Conservation (phyloP, 2,888 invertebrate genomes). For the Drosophila pseudotakahashii region DNA sequence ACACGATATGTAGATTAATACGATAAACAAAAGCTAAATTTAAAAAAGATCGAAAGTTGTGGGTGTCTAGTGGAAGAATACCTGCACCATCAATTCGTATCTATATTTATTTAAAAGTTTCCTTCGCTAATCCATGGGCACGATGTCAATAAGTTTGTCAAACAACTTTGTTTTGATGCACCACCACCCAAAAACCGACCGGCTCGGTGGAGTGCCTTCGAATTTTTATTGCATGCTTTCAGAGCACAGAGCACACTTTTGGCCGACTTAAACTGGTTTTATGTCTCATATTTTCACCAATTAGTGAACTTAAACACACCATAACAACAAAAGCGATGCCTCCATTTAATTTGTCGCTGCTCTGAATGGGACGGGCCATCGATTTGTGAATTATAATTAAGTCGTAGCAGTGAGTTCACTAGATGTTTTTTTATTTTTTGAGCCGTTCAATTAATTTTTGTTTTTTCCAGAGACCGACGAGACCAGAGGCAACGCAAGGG, state of each 20-base stretch:
- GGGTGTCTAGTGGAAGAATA: conserved; percentile 13
- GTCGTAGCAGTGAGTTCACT: conserved; percentile 31
- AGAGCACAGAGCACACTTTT: conserved; percentile 42
- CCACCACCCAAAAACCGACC: background rate
- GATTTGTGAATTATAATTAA: conserved; percentile 47
- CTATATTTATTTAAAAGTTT: conserved; percentile 24
- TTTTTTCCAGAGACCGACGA: conserved; percentile 15
- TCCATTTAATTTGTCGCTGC: conserved; percentile 38
- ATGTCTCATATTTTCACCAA: conserved; percentile 35
- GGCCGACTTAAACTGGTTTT: conserved; percentile 42
- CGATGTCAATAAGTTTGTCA: conserved; percentile 24
- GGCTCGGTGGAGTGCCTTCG: background rate
- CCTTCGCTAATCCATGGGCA: conserved; percentile 29
- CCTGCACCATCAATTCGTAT: background rate
- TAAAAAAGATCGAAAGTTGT: background rate
- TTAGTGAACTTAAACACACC: conserved; percentile 30
- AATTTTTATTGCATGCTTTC: conserved; percentile 26
- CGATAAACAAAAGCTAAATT: conserved; percentile 1
- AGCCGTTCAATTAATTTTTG: conserved; percentile 21
- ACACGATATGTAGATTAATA: conserved; percentile 10
- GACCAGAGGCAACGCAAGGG: conserved; percentile 21
- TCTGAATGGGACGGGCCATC: conserved; percentile 30
- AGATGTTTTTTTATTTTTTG: conserved; percentile 22
- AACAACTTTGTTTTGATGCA: conserved; percentile 38
- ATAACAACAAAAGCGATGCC: conserved; percentile 13